These are phyloP conservation scores for Pristionchus entomophagus DNA, from an alignment of 2,888 invertebrate genomes.

Conservation along the genomic window DNA sequence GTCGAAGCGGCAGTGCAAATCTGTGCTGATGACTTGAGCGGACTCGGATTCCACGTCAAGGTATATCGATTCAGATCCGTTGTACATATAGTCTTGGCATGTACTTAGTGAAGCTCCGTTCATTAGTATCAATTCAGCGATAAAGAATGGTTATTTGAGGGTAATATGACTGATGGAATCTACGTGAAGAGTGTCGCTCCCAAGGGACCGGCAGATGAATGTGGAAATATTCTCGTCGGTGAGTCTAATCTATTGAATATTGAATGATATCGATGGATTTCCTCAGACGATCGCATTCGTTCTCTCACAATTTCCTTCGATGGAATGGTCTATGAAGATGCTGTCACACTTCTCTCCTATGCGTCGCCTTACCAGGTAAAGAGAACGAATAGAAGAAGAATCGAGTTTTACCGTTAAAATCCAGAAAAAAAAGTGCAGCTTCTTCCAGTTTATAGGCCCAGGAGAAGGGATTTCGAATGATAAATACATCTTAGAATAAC, in stretches of 20 bases:
- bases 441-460: too few relatives aligned
- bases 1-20: slow-evolving; percentile 63
- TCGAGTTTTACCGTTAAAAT: neutral
- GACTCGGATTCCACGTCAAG: slow-evolving; percentile 64
- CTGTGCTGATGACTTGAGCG: slow-evolving; percentile 59
- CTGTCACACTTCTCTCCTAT: slow-evolving; percentile 89
- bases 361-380: slow-evolving; percentile 90
- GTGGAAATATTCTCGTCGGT: slow-evolving; percentile 87
- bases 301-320: slow-evolving; percentile 90
- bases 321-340: slow-evolving; percentile 91
- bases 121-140: neutral
- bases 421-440: neutral
- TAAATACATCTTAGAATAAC: neutral
- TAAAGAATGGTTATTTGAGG: slow-evolving; percentile 77
- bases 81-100: neutral
- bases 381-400: neutral
- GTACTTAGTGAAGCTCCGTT: neutral
- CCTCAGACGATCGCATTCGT: slow-evolving; percentile 88
- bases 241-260: neutral
- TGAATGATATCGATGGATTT: neutral
- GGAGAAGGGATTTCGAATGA: too few relatives aligned
- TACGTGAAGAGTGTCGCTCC: slow-evolving; percentile 89
- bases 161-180: slow-evolving; percentile 92
- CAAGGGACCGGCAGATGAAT: slow-evolving; percentile 90
- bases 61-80: too few relatives aligned